Evolutionary conservation across 2,113 vertebrate genomes (phyloP), one percentile per base, ranked within the genome.

Genomic region (Paratilapia polleni): DNA sequence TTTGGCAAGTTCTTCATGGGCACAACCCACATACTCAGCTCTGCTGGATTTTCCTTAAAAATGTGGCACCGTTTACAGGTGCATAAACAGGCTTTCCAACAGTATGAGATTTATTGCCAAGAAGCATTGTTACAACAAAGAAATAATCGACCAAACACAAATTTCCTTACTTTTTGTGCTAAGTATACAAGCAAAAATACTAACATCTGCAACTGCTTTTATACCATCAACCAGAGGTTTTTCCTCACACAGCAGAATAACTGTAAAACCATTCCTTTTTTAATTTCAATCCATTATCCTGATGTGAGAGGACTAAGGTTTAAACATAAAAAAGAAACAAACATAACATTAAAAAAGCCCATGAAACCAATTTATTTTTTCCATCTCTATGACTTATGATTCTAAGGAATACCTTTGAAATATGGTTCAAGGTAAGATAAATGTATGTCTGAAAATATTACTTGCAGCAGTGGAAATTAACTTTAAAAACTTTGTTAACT

Each of bases 401-500:
- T 82, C 68, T 4, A n/a, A 61, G 76, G 73, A 62, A 66, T 13
- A 60, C 70, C 84, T 89, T 85, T 52, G 77, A 93, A 93, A 93
- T 76, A 49, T 68, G 89, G 81, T 85, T 88, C 81, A 78, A 82
- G 77, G 64, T 78, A 87, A 87, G 74, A 88, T 80, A 82, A 89
- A 88, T 82, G 52, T 75, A 24, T 56, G 26, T 79, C 62, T 83
- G 43, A 64, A 62, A 86, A 78, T 34, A 56, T 74, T 82, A 77
- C 61, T 73, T 17, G 41, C 64, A 54, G 28, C 20, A 4, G 14
- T 77, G 19, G 76, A 85, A 78, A 78, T 70, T 15, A 77, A 76
- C 78, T 82, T 52, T 63, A 81, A 59, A 57, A 75, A 79, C 24
- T 61, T 43, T 81, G 64, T 49, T 36, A 59, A 84, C 81, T 78